Evolutionary conservation across 2,113 vertebrate species (phyloP), one percentile per base, ranked within the genome.

Genomic region (Vidua chalybeata): DNA sequence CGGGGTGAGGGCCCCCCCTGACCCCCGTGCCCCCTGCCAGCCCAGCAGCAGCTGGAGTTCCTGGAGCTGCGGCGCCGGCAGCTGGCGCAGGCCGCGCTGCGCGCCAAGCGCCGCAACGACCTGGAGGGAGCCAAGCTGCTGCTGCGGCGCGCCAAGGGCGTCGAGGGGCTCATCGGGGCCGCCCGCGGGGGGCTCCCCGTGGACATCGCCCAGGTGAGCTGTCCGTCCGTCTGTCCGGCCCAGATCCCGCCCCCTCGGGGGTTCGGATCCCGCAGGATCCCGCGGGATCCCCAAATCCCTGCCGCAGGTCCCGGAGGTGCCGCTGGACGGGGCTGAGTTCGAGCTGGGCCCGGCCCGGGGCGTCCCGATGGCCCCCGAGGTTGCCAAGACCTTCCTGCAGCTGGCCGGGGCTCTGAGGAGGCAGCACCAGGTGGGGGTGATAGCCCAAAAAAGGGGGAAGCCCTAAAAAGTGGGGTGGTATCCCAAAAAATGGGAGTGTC

Each of bases 401-500:
- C 68, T 84, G 58, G 81, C 81, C 0, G 81, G 41, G 49, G 68
- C 81, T 41, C 49, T 84, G 33, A 2, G 49, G 49, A 84, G 1
- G 49, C 81, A 84, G 69, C 81, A 84, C 49, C 81, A 84, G 81
- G 81, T 84, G 41, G 28, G 77, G 8, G 5, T 7, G 20, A 19
- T 12, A 15, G 16, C 21, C 33, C 12, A 5, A 19, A 20, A 66
- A 35, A 18, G 31, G 58, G 31, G 20, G 20, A 10, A 37, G 10
- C 13, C 21, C 14, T 10, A 16, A 31, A 10, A 52, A 30, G 3
- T 1, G 3, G 28, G 11, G 24, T n/a, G 4, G 12, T 19, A 6
- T 15, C 37, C 48, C 2, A 20, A 11, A 51, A 62, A 13, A 2
- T 3, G 46, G 13, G 20, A 20, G 21, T 8, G 8, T 30, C 26